Base-by-base conservation (phyloP, 2,113 vertebrate species). In the Scomber colias region DNA sequence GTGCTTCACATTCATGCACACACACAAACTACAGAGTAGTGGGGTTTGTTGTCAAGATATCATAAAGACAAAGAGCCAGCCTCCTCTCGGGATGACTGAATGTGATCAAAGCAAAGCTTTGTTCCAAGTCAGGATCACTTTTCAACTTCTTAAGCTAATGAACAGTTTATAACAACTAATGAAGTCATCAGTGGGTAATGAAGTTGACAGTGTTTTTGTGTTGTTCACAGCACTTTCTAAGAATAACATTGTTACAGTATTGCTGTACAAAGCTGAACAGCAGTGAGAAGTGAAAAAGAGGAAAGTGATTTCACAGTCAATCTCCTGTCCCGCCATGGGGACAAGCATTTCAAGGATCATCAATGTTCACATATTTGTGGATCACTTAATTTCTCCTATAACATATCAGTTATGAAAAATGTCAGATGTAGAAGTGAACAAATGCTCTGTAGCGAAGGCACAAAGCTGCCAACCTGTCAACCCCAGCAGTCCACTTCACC, bases 81-180 rank as follows among this genome's bases (percentile, higher is more conserved):
- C 81, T 81, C 85, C 87, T 79, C 77, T 61, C 16, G 81, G 89
- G 81, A 87, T 61, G 75, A 74, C 65, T 77, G 84, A 64, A 63
- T 88, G 68, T 86, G 84, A 93, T 90, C 90, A 92, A 90, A 91
- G 90, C 62, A 68, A 70, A 82, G 89, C 90, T 91, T 92, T 91
- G 90, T 93, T 90, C 81, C 79, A 51, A 89, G 86, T 88, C 92
- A 86, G 59, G 75, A 86, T 89, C 77, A 70, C 87, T 88, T 91
- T 83, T 75, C 74, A 83, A 75, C 87, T 87, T 89, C 86, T 77
- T 84, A 75, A 83, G 69, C 81, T 91, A 90, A 91, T 87, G 86
- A 91, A 88, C 84, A 87, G 81, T 79, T 91, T 83, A 89, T 76
- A 30, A 31, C 2, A 24, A 55, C 86, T 89, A 87, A 90, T 90